A percentile compares a stretch with the other conserved stretches of the same genome.
Conservation (phyloP, 2,888 invertebrate species). For the Sarcophaga carnaria region DNA sequence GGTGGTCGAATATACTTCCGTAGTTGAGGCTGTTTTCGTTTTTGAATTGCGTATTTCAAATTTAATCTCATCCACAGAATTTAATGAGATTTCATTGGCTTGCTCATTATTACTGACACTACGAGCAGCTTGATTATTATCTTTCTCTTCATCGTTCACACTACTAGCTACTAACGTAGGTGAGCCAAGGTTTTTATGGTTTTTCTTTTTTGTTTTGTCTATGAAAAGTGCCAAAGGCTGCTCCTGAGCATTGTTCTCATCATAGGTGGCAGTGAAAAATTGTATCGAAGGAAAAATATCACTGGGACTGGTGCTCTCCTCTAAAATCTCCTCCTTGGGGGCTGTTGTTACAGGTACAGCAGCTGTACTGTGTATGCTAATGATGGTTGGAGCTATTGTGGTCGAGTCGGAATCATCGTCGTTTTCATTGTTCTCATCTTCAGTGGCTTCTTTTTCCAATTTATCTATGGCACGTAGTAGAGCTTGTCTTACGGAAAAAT, state of each 20-base stretch:
- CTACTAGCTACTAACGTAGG: constrained; percentile 62
- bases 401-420: constrained; percentile 35
- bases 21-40: constrained; percentile 76
- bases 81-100: constrained; percentile 79
- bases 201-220: constrained; percentile 76
- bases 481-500: constrained; percentile 89
- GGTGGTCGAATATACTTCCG: constrained; percentile 61
- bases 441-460: constrained; percentile 85
- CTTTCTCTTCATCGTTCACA: constrained; percentile 40
- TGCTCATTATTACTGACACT: constrained; percentile 77
- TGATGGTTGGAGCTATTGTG: constrained; percentile 27
- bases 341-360: constrained; percentile 29
- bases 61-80: constrained; percentile 77
- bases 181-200: constrained; percentile 65
- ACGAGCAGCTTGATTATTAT: constrained; percentile 80
- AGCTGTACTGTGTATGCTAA: constrained; percentile 56
- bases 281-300: constrained; percentile 83
- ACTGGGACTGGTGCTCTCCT: constrained; percentile 82
- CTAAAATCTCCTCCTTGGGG: constrained; percentile 81
- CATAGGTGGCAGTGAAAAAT: constrained; percentile 83
- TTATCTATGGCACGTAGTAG: constrained; percentile 89
- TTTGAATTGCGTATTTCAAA: constrained; percentile 78
- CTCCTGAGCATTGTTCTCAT: constrained; percentile 78
- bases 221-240: constrained; percentile 78
- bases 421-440: constrained; percentile 76